Base-by-base conservation (phyloP, 2,888 invertebrate genomes). In the Volucella inflata region DNA sequence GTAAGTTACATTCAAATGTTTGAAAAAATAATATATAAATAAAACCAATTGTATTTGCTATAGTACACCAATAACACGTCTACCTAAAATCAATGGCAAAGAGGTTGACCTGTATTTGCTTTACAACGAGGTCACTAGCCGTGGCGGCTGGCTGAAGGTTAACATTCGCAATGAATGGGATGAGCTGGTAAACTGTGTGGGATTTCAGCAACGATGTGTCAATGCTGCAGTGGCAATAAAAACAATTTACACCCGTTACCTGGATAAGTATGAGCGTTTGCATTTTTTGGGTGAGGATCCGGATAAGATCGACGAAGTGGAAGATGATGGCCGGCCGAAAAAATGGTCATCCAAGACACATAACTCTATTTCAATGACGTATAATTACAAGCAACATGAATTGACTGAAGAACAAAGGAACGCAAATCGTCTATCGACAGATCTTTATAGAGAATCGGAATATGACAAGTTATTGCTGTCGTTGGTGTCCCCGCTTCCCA, bases 121-220 rank as follows among this genome's bases (percentile, higher is more conserved):
- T 88, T 99, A 99, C 93, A 95, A 95, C 89, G 94, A 97, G 91
- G 99, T 99, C 67, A 98, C 97, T 89, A 95, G 96, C 87, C 94
- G 97, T 89, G 99, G 99, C 89, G 99, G 99, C 89, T 96, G 98
- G 94, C 95, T 97, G 89, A 99, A 98, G 96, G 99, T 98, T 92
- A 98, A 97, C 92, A 95, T 95, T 89, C 95, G 96, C 89, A 97
- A 97, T 90, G 95, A 96, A 87, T 98, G 98, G 98, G 95, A 96
- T 88, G 94, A 96, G 85, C 94, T 98, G 87, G 94, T 98, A 87
- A 93, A 96, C 90, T 94, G 96, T 82, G 94, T 97, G 89, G 94
- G 95, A 83, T 92, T 98, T 80, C 97, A 97, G 21, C 94, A 94
- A 89, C 95, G 95, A 80, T 98, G 98, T 92, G 95, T 98, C 72